Conservation (phyloP, 2,888 invertebrate genomes). For the Halictus quadricinctus region DNA sequence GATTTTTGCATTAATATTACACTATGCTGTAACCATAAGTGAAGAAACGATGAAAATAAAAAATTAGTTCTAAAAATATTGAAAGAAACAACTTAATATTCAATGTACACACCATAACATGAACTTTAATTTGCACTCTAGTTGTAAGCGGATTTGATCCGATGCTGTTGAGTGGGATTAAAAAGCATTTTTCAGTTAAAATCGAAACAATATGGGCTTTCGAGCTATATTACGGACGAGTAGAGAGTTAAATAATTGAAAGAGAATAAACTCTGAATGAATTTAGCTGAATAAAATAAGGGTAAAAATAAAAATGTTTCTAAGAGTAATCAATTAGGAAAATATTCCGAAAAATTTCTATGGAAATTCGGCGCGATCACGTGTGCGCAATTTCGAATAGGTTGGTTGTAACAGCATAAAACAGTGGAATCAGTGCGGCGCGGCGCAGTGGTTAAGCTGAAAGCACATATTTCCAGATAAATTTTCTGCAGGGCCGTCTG, state of each 20-base stretch:
- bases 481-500: constrained; percentile 50
- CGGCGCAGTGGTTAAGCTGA: constrained; percentile 61
- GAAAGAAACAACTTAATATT: not conserved
- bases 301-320: not conserved
- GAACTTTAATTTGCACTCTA: too few species aligned
- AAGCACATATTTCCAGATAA: constrained; percentile 60
- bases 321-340: not conserved
- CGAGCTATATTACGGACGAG: not conserved
- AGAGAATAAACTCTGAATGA: not conserved
- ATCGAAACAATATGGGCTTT: not conserved
- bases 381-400: constrained; percentile 22
- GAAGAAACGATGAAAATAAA: not conserved
- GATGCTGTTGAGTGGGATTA: not conserved
- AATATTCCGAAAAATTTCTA: not conserved
- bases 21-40: not conserved
- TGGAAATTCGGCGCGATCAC: constrained; percentile 12
- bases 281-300: not conserved
- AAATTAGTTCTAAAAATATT: not conserved
- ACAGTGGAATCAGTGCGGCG: constrained; percentile 54
- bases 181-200: not conserved
- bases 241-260: not conserved
- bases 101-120: not conserved
- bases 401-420: constrained; percentile 23
- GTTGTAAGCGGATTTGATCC: not conserved
- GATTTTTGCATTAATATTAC: not conserved